These are phyloP conservation scores for Cisticola juncidis DNA, from an alignment of 2,113 vertebrate genomes.

Conservation along the genomic window DNA sequence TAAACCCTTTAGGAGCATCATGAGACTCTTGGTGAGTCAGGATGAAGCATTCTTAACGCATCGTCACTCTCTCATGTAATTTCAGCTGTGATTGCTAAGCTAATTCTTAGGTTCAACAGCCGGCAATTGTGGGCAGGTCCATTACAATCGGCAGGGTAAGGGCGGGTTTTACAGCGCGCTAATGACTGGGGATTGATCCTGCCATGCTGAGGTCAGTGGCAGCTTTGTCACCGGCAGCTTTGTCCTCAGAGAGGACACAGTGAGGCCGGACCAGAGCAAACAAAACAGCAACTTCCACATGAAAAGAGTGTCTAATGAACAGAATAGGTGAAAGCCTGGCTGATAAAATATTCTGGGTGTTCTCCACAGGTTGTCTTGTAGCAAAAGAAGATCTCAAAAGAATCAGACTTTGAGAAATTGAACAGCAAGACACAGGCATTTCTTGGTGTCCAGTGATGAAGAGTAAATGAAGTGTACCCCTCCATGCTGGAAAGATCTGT, in stretches of 20 bases:
- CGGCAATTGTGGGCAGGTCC: neutral
- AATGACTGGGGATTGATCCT: slow-evolving; percentile 15
- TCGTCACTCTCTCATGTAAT: neutral
- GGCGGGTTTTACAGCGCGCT: neutral
- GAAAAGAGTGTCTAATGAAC: neutral
- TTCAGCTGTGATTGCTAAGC: neutral
- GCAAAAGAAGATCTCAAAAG: neutral
- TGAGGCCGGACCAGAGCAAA: neutral
- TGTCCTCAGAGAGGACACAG: neutral
- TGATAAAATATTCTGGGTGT: neutral
- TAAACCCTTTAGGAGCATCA: neutral
- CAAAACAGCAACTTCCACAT: neutral
- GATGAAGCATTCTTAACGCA: neutral
- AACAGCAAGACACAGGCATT: neutral
- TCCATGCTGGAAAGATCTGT: neutral
- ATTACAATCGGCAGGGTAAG: neutral
- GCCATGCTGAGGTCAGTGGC: neutral
- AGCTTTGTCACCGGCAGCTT: slow-evolving; percentile 11
- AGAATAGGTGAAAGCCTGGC: neutral
- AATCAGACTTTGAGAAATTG: neutral
- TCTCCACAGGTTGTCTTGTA: neutral
- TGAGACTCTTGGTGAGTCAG: slow-evolving; percentile 28
- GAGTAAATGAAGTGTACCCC: neutral
- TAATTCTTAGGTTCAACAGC: slow-evolving; percentile 54
- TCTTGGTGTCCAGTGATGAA: neutral